Evolutionary conservation across 2,888 invertebrate species (phyloP), one percentile per base, ranked within the genome.

Genomic region (Cephus pygmeus): DNA sequence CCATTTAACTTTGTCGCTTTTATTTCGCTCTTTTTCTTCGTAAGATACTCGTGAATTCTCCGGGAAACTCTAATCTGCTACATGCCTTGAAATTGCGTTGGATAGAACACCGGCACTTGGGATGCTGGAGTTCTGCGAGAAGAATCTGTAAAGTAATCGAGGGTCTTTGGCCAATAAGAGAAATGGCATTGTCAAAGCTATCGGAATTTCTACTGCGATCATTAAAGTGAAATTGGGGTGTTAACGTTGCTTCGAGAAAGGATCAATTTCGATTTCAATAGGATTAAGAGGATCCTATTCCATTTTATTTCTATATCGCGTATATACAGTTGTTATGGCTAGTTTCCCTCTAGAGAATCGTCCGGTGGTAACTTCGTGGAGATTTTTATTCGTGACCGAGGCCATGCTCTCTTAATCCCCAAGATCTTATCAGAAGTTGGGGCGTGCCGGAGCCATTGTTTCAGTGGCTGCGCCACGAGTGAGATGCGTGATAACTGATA

Each of bases 401-500:
- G 40, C 71, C 71, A 12, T 31, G 33, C 33, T 71, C 71, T 71
- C 71, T 71, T 71, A 71, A 71, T 71, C 9, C 71, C 71, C 71
- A 34, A 71, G 71, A 71, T 71, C 71, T 4, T 71, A 71, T 71
- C 71, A 31, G 12, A 69, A 69, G 33, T 73, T 69, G 34, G 77
- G 80, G 80, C 79, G 79, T 80, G 80, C 75, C 76, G 76, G 77
- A 76, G 76, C 83, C 83, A 82, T 86, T 86, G 87, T 86, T 84
- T 85, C 82, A 74, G 69, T 75, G 80, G 80, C 81, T 76, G 79
- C 77, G 76, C 75, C 78, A 79, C 79, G 75, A 77, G 75, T 75
- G 78, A 84, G 85, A 85, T 85, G 76, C 77, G 77, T 80, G 87
- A 87, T 85, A 85, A 86, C 85, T 83, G 84, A 69, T 69, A 69